phyloP scores from a whole-genome alignment of 2,797 vertebrate species.

The Poeciliopsis paucimaculata region DNA sequence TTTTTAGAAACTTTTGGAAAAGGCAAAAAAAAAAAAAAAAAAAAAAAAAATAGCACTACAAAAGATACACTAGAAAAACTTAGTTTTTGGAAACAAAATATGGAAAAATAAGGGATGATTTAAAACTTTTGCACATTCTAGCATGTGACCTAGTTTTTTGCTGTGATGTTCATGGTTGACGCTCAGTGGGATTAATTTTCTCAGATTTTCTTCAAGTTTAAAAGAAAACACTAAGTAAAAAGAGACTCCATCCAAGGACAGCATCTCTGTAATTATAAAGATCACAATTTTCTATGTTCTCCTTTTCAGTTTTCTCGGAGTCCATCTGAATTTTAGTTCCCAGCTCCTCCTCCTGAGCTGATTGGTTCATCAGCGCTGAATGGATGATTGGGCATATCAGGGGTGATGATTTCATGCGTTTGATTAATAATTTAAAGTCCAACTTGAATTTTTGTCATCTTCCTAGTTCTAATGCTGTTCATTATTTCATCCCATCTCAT shows the following conservation, averaged over 20 bases:
- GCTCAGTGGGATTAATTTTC: neutral
- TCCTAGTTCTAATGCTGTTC: neutral
- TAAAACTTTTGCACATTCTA: neutral
- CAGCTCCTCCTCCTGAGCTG: neutral
- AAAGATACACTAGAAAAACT: neutral
- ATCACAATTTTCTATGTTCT: neutral
- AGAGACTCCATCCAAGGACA: neutral
- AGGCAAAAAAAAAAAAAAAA: neutral
- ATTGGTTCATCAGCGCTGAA: conserved; percentile 22
- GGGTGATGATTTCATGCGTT: conserved; percentile 21
- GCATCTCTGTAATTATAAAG: neutral
- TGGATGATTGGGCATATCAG: conserved; percentile 19
- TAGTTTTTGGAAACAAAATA: neutral
- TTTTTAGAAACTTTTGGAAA: neutral
- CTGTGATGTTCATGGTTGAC: neutral
- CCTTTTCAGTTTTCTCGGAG: neutral
- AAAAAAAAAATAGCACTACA: neutral
- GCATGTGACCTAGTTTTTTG: neutral
- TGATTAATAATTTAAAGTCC: conserved; percentile 36
- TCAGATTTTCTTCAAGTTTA: neutral
- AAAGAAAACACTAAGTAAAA: neutral
- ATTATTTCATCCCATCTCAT: conserved; percentile 2
- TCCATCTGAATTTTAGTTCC: conserved; percentile 14
- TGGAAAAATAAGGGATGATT: neutral
- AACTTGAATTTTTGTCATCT: conserved; percentile 23